Percentiles rank a stretch among this genome's conserved stretches.
Evolutionary conservation across 2,113 vertebrate genomes (phyloP).

Genomic region (Proteles cristata): DNA sequence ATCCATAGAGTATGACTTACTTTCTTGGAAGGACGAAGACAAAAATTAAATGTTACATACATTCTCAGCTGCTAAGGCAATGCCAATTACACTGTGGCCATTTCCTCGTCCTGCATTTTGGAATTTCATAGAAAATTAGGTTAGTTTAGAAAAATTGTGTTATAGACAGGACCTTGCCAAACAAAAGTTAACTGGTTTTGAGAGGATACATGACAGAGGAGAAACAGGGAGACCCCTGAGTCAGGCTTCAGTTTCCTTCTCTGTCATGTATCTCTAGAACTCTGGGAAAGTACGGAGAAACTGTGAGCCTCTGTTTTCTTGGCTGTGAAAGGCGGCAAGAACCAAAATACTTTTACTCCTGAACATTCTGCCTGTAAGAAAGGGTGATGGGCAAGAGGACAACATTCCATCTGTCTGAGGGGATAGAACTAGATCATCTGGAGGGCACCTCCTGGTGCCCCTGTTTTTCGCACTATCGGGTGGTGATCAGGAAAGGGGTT

Average conservation of each 20-base stretch:
- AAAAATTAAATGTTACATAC: background rate
- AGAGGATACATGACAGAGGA: accelerated
- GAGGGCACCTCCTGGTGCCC: accelerated
- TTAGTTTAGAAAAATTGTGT: background rate
- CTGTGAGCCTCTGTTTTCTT: background rate
- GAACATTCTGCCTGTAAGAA: background rate
- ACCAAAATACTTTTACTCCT: background rate
- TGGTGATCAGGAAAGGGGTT: background rate
- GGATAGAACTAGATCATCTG: too few relatives aligned
- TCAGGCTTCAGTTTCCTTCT: background rate
- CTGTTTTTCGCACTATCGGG: accelerated
- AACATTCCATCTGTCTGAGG: too few relatives aligned
- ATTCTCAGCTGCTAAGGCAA: background rate
- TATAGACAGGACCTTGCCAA: background rate
- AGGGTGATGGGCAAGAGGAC: background rate
- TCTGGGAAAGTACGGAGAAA: background rate
- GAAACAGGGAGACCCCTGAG: background rate
- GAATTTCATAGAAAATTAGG: background rate
- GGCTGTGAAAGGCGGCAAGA: background rate
- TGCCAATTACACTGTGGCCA: accelerated
- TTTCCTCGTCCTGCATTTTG: background rate
- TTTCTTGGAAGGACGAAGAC: background rate
- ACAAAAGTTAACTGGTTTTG: too few relatives aligned
- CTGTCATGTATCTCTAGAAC: background rate
- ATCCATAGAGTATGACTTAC: background rate